These are phyloP conservation scores for Xenops minutus DNA, from an alignment of 2,797 vertebrate species.

Conservation along the genomic window DNA sequence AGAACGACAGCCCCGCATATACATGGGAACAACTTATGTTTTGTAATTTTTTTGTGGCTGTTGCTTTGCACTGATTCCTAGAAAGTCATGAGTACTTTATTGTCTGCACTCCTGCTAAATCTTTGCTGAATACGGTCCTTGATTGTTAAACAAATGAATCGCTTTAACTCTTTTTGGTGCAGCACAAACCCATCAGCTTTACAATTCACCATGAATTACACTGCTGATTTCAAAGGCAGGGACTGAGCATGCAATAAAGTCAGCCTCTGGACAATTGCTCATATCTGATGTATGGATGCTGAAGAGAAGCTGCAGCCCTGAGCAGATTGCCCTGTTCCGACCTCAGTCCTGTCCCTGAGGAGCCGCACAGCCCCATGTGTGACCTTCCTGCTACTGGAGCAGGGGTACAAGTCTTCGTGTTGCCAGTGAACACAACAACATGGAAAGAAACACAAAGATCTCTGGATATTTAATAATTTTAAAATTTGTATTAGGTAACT, in stretches of 20 bases:
- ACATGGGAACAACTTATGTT: not conserved
- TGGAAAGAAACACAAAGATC: not conserved
- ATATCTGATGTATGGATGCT: not conserved
- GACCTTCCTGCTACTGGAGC: not conserved
- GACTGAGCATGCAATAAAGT: not conserved
- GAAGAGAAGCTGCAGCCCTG: not conserved
- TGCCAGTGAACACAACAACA: not conserved
- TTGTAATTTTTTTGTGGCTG: not conserved
- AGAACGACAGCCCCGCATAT: not conserved
- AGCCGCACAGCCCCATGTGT: accelerated
- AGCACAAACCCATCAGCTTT: not conserved
- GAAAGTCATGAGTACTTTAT: not conserved
- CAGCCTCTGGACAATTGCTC: not conserved
- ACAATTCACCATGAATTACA: not conserved
- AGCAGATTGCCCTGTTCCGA: not conserved
- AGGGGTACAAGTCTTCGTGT: not conserved
- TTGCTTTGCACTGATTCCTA: not conserved
- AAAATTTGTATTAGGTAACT: not conserved
- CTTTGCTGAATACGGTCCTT: not conserved
- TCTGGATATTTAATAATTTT: not conserved
- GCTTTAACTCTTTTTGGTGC: not conserved
- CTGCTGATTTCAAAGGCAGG: not conserved
- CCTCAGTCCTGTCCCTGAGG: not conserved
- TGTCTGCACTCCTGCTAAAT: not conserved
- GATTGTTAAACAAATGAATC: not conserved